phyloP scores from a whole-genome alignment of 2,888 invertebrate species.

The Oligia latruncula region DNA sequence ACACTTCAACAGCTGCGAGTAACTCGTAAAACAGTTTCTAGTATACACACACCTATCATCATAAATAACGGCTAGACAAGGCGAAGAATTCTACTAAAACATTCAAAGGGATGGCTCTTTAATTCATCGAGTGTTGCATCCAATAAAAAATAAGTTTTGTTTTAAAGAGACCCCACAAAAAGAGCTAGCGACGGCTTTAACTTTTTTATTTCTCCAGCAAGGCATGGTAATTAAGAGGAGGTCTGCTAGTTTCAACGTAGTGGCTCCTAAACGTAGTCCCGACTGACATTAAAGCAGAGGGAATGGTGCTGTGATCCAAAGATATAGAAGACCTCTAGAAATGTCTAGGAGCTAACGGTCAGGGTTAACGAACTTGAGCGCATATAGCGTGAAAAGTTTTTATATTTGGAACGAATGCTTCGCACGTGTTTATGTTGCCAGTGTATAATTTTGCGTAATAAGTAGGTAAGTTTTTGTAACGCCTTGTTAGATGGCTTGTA shows the following conservation, averaged over 20 bases:
- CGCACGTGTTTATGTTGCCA: slow-evolving; percentile 60
- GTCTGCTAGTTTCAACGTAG: slow-evolving; percentile 75
- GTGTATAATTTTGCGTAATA: slow-evolving; percentile 64
- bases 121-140: slow-evolving; percentile 62
- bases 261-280: slow-evolving; percentile 75
- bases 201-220: slow-evolving; percentile 79
- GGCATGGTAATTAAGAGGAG: slow-evolving; percentile 84
- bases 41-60: slow-evolving; percentile 54
- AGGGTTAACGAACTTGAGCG: slow-evolving; percentile 61
- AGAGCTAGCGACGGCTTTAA: slow-evolving; percentile 72
- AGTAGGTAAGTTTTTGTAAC: slow-evolving; percentile 59
- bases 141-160: slow-evolving; percentile 67
- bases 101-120: slow-evolving; percentile 58
- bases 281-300: slow-evolving; percentile 76
- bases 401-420: slow-evolving; percentile 59
- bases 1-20: slow-evolving; percentile 37
- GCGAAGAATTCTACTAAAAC: slow-evolving; percentile 47
- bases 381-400: slow-evolving; percentile 66
- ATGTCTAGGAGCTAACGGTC: slow-evolving; percentile 39
- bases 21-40: slow-evolving; percentile 50
- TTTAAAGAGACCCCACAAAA: slow-evolving; percentile 74
- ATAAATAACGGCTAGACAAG: slow-evolving; percentile 58
- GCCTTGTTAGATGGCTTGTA: slow-evolving; percentile 56
- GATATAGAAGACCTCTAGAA: slow-evolving; percentile 67
- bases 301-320: slow-evolving; percentile 71